Conservation (phyloP, 2,797 vertebrate species). For the Tapirus indicus region DNA sequence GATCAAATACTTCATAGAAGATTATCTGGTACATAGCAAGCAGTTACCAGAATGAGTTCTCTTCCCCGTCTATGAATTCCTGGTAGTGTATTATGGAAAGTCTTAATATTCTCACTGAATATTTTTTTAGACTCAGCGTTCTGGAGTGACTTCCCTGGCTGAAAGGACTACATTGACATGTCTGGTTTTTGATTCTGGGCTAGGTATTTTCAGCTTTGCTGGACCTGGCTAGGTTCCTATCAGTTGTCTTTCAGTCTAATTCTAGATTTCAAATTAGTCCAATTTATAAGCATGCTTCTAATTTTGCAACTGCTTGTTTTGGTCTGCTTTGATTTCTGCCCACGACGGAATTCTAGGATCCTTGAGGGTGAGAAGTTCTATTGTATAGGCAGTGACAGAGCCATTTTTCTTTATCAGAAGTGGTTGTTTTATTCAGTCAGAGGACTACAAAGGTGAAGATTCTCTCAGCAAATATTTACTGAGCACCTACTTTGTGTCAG, state of each 20-base stretch:
- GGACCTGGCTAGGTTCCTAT: background rate
- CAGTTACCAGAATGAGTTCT: background rate
- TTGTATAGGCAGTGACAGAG: background rate
- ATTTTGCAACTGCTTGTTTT: conserved; percentile 20
- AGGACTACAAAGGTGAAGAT: background rate
- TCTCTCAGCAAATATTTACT: background rate
- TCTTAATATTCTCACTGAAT: conserved; percentile 5
- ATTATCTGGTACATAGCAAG: background rate
- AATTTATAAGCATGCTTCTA: background rate
- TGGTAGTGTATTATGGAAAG: background rate
- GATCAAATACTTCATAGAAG: background rate
- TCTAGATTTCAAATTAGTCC: conserved; percentile 5
- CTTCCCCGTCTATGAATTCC: background rate
- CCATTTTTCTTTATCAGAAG: conserved; percentile 21
- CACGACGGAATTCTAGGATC: conserved; percentile 26
- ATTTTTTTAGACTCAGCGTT: background rate
- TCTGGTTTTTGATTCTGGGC: background rate
- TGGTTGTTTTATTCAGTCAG: background rate
- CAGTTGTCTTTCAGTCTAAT: background rate
- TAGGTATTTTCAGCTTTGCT: conserved; percentile 9
- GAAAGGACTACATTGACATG: background rate
- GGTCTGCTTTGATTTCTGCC: conserved; percentile 36
- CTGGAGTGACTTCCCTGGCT: background rate
- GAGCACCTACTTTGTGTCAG: background rate
- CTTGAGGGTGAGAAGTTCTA: background rate